These are phyloP conservation scores for Tetranychus urticae DNA, from an alignment of 1,140 invertebrate species.

Conservation along the genomic window DNA sequence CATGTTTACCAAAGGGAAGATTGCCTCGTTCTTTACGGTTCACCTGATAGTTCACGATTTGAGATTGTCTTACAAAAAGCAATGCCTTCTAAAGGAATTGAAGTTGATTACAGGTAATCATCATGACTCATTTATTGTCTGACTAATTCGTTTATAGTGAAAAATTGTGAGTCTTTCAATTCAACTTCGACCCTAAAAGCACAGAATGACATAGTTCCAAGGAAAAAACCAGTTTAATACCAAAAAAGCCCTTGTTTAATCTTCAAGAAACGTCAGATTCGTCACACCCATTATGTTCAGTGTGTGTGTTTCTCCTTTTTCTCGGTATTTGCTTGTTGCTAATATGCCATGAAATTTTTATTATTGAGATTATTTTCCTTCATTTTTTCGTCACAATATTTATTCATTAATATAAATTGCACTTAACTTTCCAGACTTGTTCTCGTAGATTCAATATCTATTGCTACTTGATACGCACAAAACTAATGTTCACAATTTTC, in stretches of 20 bases:
- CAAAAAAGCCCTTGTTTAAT: slow-evolving; percentile 28
- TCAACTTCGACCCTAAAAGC: too few species aligned
- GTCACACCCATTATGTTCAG: too few species aligned
- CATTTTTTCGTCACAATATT: too few species aligned
- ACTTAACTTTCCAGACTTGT: too few species aligned
- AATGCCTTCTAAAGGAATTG: slow-evolving; percentile 29
- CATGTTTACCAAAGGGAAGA: slow-evolving; percentile 37
- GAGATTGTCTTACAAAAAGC: slow-evolving; percentile 45
- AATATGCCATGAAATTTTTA: too few species aligned
- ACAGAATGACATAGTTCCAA: not conserved
- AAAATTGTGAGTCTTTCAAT: too few species aligned
- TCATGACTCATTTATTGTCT: not conserved
- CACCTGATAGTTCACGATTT: slow-evolving; percentile 20
- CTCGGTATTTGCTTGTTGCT: too few species aligned
- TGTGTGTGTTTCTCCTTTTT: too few species aligned
- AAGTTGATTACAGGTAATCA: slow-evolving; percentile 38
- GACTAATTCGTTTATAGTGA: not conserved
- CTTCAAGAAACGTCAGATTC: too few species aligned
- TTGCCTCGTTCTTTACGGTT: slow-evolving; percentile 38
- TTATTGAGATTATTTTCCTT: too few species aligned
- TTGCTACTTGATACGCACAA: not conserved
- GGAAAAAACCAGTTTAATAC: slow-evolving; percentile 25
- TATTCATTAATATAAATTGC: too few species aligned
- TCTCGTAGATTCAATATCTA: too few species aligned
- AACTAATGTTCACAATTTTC: not conserved